These are phyloP conservation scores for Xanthostigma xanthostigma DNA, from an alignment of 2,888 invertebrate species.

Conservation along the genomic window DNA sequence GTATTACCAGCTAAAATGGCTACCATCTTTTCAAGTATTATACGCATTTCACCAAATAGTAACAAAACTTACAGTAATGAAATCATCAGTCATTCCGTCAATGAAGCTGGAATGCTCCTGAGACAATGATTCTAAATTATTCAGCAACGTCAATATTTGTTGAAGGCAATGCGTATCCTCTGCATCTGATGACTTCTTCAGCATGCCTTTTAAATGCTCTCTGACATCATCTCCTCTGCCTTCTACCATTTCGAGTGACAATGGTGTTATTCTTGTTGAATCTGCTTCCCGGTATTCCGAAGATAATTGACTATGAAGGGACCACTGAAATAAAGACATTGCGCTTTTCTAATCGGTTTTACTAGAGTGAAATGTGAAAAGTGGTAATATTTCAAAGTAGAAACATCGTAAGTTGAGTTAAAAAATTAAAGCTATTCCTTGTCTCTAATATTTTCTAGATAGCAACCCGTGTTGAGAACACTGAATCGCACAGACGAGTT, in stretches of 20 bases:
- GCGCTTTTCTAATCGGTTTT: not conserved
- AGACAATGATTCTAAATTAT: slow-evolving; percentile 36
- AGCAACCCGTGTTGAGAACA: too few relatives aligned
- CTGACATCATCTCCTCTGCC: slow-evolving; percentile 22
- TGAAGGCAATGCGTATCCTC: slow-evolving; percentile 47
- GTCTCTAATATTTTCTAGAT: too few relatives aligned
- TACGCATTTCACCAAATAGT: too few relatives aligned
- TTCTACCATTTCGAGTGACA: slow-evolving; percentile 14
- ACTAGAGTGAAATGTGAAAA: not conserved
- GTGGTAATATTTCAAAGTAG: not conserved
- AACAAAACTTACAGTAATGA: slow-evolving; percentile 15
- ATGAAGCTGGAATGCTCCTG: slow-evolving; percentile 3
- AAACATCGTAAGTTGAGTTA: not conserved
- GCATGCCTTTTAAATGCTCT: slow-evolving; percentile 19
- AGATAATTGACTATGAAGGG: slow-evolving; percentile 20
- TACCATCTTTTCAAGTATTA: too few relatives aligned
- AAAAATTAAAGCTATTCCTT: not conserved
- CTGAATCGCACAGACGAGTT: too few relatives aligned
- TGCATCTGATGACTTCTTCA: slow-evolving; percentile 23
- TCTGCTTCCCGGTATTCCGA: slow-evolving; percentile 19
- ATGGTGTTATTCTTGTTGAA: slow-evolving; percentile 1
- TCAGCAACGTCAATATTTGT: slow-evolving; percentile 43
- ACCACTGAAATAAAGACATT: slow-evolving; percentile 19
- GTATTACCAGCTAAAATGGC: too few relatives aligned
- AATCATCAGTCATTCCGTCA: slow-evolving; percentile 1